Evolutionary conservation across 53 echinoderm and acorn worm species (phyloP).

Genomic region (Arbacia lixula): DNA sequence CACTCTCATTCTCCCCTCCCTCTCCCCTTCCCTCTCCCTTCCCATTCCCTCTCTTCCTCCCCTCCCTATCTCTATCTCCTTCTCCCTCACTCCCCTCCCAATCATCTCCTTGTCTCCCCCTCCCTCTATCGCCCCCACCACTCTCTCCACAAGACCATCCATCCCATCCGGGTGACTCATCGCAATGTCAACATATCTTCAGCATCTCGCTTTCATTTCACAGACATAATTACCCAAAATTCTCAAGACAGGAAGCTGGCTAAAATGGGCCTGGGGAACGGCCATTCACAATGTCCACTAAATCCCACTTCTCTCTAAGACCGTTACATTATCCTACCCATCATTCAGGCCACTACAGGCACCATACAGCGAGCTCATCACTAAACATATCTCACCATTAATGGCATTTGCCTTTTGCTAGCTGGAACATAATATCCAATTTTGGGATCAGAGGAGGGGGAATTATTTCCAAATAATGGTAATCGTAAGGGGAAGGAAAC

Average conservation of each 20-base stretch:
- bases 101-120: background rate
- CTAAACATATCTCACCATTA: slow-evolving; percentile 2
- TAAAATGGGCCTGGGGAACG: slow-evolving; percentile 8
- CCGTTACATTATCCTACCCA: background rate
- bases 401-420: background rate
- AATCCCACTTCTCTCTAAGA: background rate
- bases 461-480: slow-evolving; percentile 21
- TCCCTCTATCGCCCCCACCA: background rate
- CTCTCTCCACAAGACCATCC: background rate
- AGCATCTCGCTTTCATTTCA: slow-evolving; percentile 37
- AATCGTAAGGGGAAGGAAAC: slow-evolving; percentile 9
- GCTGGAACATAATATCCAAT: slow-evolving; percentile 37
- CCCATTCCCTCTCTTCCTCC: background rate
- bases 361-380: background rate
- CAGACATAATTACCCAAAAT: slow-evolving; percentile 40
- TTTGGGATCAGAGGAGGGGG: slow-evolving; percentile 16
- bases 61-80: background rate
- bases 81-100: background rate
- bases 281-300: background rate
- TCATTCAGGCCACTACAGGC: background rate
- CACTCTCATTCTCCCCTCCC: background rate
- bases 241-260: slow-evolving; percentile 39
- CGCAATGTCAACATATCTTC: slow-evolving; percentile 47
- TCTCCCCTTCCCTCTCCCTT: no score
- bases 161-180: slow-evolving; percentile 25